Percentiles rank a stretch among this genome's conserved stretches.
Conservation (phyloP, 2,113 vertebrate species). For the Andinoacara biseriatus region DNA sequence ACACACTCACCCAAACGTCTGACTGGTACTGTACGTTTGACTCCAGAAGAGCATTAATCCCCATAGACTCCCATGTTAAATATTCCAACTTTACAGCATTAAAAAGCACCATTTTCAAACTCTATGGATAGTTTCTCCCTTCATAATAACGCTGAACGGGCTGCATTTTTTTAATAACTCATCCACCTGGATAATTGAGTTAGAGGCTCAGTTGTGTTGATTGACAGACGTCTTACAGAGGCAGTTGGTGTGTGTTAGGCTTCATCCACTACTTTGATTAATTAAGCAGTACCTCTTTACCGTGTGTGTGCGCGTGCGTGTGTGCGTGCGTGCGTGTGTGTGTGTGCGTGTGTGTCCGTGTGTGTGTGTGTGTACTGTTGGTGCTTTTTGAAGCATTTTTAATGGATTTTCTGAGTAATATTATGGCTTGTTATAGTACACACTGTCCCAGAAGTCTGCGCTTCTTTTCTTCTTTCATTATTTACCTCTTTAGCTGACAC, state of each 20-base stretch:
- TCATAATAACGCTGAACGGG: not conserved
- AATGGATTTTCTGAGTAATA: not conserved
- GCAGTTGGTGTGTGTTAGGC: not conserved
- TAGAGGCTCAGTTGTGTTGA: not conserved
- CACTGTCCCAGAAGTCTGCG: not conserved
- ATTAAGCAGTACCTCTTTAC: not conserved
- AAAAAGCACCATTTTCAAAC: not conserved
- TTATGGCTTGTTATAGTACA: not conserved
- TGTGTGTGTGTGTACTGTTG: not conserved
- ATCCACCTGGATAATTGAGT: constrained; percentile 6
- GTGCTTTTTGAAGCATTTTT: not conserved
- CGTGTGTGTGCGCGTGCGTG: no score
- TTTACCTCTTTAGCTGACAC: no score
- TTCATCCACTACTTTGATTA: not conserved
- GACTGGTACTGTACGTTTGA: not conserved
- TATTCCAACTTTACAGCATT: no score
- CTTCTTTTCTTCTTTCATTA: not conserved
- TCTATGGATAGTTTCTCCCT: not conserved
- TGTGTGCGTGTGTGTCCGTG: no score
- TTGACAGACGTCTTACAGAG: not conserved
- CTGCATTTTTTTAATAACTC: not conserved
- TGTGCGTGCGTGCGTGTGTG: no score
- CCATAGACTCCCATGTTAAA: no score
- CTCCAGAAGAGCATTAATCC: not conserved
- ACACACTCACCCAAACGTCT: no score